Evolutionary conservation across 2,113 vertebrate genomes (phyloP), one percentile per base, ranked within the genome.

Genomic region (Strix aluco): DNA sequence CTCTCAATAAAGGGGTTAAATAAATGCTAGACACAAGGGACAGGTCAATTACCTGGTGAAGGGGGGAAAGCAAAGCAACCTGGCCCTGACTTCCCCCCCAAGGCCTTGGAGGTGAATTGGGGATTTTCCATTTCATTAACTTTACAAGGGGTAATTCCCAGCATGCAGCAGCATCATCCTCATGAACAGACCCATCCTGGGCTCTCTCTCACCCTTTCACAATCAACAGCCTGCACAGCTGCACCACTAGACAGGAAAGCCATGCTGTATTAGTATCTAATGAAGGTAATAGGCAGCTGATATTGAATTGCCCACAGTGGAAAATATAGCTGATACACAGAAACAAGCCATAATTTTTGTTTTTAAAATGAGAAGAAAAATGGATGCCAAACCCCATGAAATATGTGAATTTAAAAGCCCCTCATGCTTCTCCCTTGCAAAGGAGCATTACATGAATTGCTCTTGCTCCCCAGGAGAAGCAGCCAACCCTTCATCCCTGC

Each of bases 101-200:
- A 51, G 55, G 73, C 66, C 54, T 85, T 57, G 36, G 51, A 85
- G 66, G 49, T 75, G 15, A 90, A 88, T 34, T 70, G 84, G 94
- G 90, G 89, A 92, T 94, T 97, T 97, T 94, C 95, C 91, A 72
- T 94, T 67, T 95, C 81, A 95, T 96, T 95, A 96, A 82, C 51
- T 96, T 96, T 94, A 96, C 83, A 97, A 82, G 69, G 92, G 77
- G 86, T 94, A 94, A 95, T 95, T 94, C 91, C 95, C 77, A 72
- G 61, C 44, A 27, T 5, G 13, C 71, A 86, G 13, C 71, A 86
- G 86, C 83, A 91, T 38, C 65, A 25, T 51, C 54, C 61, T 70
- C 40, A 22, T 8, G 30, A 95, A 67, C 34, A 80, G 69, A 83
- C 46, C 29, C 63, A 83, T 57, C 38, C 69, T 11, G 7, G 47